A percentile compares a stretch with the other conserved stretches of the same genome.
Evolutionary conservation across 2,797 vertebrate genomes (phyloP).

Genomic region (Ataeniobius toweri): DNA sequence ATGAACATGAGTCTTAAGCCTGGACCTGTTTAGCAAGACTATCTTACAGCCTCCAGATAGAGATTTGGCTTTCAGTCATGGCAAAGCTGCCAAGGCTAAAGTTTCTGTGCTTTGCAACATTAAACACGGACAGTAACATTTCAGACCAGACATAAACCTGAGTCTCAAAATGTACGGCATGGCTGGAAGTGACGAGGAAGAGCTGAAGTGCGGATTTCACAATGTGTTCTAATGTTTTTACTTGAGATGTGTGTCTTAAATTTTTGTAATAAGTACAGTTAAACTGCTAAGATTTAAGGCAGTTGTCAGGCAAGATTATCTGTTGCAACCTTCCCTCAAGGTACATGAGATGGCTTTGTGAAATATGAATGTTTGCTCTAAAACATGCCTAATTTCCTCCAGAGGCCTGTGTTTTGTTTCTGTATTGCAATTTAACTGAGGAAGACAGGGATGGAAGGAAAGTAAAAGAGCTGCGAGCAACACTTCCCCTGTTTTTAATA

Average conservation of each 20-base stretch:
- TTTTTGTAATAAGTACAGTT: conserved; percentile 19
- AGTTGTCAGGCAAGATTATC: conserved; percentile 17
- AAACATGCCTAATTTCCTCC: conserved; percentile 35
- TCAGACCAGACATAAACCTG: conserved; percentile 54
- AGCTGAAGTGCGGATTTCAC: conserved; percentile 39
- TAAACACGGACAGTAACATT: conserved; percentile 63
- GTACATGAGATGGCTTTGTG: conserved; percentile 11
- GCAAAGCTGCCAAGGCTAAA: conserved; percentile 59
- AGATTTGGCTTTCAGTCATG: conserved; percentile 51
- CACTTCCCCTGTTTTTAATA: conserved; percentile 62
- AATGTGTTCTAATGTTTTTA: conserved; percentile 22
- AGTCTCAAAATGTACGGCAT: conserved; percentile 41
- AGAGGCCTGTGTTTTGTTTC: conserved; percentile 23
- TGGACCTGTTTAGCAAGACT: conserved; percentile 71
- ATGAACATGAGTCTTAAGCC: conserved; percentile 66
- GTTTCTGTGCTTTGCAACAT: conserved; percentile 64
- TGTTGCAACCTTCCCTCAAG: neutral
- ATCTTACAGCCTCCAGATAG: conserved; percentile 66
- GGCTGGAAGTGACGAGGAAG: conserved; percentile 35
- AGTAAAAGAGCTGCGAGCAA: conserved; percentile 46
- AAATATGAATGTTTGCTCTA: conserved; percentile 11
- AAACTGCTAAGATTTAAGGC: conserved; percentile 27
- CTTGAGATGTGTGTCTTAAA: conserved; percentile 10
- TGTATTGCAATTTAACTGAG: conserved; percentile 34
- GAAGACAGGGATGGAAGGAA: conserved; percentile 33